These are phyloP conservation scores for Synaphobranchus kaupii DNA, from an alignment of 2,797 vertebrate genomes.

Conservation along the genomic window DNA sequence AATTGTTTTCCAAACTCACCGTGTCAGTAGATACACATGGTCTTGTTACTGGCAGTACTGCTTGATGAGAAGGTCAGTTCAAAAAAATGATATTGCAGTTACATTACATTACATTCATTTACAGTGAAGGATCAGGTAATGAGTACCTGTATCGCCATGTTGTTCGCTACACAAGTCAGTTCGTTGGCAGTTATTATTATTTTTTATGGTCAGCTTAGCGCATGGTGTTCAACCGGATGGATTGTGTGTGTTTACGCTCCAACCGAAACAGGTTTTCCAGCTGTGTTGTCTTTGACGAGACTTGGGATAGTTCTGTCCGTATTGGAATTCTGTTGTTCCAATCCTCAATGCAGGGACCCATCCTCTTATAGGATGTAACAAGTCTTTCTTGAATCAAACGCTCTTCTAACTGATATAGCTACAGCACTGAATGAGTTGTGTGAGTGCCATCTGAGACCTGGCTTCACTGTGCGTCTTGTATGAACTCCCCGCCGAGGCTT, in stretches of 20 bases:
- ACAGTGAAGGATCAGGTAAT: neutral
- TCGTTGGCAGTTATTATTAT: neutral
- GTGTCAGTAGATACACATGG: neutral
- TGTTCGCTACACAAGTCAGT: neutral
- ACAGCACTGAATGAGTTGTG: neutral
- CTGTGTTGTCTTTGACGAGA: neutral
- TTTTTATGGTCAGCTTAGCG: neutral
- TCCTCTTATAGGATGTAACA: neutral
- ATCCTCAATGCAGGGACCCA: neutral
- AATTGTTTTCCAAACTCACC: slow-evolving; percentile 5
- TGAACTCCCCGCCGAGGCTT: neutral
- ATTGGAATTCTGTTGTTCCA: neutral
- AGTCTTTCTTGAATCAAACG: too few relatives aligned
- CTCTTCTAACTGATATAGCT: neutral
- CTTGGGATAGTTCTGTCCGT: neutral
- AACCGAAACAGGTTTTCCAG: neutral
- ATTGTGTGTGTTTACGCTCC: neutral
- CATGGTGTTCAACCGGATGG: neutral
- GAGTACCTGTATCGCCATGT: neutral
- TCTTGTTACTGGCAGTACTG: neutral
- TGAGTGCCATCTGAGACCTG: neutral
- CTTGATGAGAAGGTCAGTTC: neutral
- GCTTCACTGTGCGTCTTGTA: neutral
- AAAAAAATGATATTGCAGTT: neutral
- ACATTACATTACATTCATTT: too few relatives aligned